Base-by-base conservation (phyloP, 1,140 invertebrate species). In the Scaptodrosophila lebanonensis region DNA sequence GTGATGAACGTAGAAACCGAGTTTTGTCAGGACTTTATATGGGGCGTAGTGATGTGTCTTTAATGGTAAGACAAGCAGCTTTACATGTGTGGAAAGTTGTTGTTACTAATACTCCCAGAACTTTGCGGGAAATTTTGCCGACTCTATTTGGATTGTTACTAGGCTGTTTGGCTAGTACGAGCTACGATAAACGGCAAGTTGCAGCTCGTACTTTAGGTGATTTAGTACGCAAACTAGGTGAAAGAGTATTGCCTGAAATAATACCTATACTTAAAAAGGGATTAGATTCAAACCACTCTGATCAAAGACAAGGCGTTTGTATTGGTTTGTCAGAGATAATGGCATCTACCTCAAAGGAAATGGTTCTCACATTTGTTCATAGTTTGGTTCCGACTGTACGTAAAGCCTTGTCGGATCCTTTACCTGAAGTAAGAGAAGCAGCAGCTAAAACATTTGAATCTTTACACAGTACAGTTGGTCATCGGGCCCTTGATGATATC, bases 1-100 rank as follows among this genome's bases (percentile, higher is more conserved):
- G 98, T 6, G 90, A 90, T 2, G 96, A 98, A 67, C 89, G 97
- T 42, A 89, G 97, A 47, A 98, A 99, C 86, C 88, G 97, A 25
- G 97, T 99, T 2, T 86, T 99, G 16, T 96, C 97, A 29, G 97
- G 97, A 6, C 88, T 99, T 11, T 99, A 99, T 82, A 98, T 99
- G 96, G 96, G 97, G 17, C 89, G 98, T 18, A 98, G 96, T 27
- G 98, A 99, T 86, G 97, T 98, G 2, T 96, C 97, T 2, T 87
- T 99, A 11, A 95, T 98, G 92, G 98, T 99, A 1, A 90, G 98
- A 0, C 98, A 99, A 89, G 96, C 98, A 0, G 96, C 97, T 2
- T 90, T 99, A 7, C 98, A 99, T 86, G 97, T 99, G 0, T 99
- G 97, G 98, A 99, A 99, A 89, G 94, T 98, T 36, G 96, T 99